phyloP scores from a whole-genome alignment of 2,797 vertebrate genomes.

The Anas bernieri region DNA sequence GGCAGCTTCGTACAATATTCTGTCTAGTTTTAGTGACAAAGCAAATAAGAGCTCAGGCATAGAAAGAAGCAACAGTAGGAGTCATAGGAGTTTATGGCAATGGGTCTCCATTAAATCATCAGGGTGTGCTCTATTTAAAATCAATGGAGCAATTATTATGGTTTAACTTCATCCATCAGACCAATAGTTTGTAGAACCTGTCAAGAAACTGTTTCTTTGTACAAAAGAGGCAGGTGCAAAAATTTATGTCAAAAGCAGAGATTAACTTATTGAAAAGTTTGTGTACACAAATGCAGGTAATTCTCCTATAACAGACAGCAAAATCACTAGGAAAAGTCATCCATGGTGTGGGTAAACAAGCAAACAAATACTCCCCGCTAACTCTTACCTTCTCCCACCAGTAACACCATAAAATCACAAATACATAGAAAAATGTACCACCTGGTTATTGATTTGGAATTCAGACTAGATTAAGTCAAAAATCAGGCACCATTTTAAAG shows the following conservation, averaged over 20 bases:
- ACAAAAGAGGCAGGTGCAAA: background rate
- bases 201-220: background rate
- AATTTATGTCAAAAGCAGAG: no score
- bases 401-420: background rate
- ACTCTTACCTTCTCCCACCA: background rate
- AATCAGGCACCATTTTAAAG: background rate
- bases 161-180: background rate
- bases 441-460: background rate
- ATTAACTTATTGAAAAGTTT: background rate
- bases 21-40: constrained; percentile 6
- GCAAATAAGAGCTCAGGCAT: background rate
- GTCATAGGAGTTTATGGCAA: background rate
- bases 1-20: constrained; percentile 1
- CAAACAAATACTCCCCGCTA: background rate
- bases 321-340: background rate
- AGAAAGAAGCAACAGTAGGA: background rate
- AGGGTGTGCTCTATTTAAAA: background rate
- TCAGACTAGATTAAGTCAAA: background rate
- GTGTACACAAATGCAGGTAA: background rate
- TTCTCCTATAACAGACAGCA: background rate
- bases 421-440: background rate
- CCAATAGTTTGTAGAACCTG: background rate
- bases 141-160: background rate
- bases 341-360: background rate
- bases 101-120: background rate